Base-by-base conservation (phyloP, 2,888 invertebrate species). In the Ferdinandea cuprea region DNA sequence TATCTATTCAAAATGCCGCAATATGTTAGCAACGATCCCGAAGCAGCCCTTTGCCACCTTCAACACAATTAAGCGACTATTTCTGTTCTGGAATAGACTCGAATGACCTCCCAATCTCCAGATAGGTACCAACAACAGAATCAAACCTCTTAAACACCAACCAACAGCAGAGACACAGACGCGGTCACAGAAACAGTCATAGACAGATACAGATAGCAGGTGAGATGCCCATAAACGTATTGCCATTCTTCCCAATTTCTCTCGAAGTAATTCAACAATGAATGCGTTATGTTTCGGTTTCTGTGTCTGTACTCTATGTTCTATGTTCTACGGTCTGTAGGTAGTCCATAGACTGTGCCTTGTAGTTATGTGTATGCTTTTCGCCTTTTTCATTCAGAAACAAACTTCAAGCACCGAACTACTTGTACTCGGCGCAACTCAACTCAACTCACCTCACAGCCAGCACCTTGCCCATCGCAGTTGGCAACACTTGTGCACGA, bases 231-330 rank as follows among this genome's bases (percentile, higher is more conserved):
- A 68, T 63, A 72, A 68, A 72, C 61, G 66, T 72, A 72, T 54
- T 68, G 68, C 35, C 21, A 32, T 68, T 44, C 48, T 71, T 77
- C 77, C 56, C 71, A 77, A 72, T 77, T 81, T 77, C 77, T 46
- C 59, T 77, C 77, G 71, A 77, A 81, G 77, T 81, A 78, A 83
- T 72, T 78, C 56, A 68, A 83, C 83, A 83, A 83, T 78, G 66
- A 83, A 83, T 78, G 83, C 83, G 72, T 78, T 78, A 83, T 61
- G 77, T 68, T 44, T 72, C 56, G 66, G 46, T 48, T 58, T 78
- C 48, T 59, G 52, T 61, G 13, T 42, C 37, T 9, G 11, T 35
- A 11, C 9, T 35, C 11, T 11, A 35, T 35, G 35, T 17, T 44
- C 44, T 44, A 44, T 19, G 44, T 8, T 11, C 28, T 13, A 28